Evolutionary conservation across 2,113 vertebrate species (phyloP).

Genomic region (Gobio gobio): DNA sequence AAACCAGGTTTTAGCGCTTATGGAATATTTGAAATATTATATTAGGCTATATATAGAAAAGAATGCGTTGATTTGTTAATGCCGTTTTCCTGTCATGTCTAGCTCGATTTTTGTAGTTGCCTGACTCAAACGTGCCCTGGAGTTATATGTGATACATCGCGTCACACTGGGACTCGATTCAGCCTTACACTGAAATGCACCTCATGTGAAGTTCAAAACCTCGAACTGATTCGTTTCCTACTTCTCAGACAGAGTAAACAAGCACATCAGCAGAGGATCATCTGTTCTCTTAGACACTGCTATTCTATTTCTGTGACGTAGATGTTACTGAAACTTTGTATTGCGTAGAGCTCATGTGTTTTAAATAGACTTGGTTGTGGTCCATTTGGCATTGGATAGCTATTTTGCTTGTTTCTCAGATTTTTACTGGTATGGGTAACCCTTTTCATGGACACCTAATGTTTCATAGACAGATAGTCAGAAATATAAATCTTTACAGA

Average conservation of each 20-base stretch:
- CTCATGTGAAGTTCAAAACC: background rate
- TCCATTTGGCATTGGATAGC: background rate
- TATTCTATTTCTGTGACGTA: constrained; percentile 45
- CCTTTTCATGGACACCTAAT: background rate
- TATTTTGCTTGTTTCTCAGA: background rate
- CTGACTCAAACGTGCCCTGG: background rate
- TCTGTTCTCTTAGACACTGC: constrained; percentile 28
- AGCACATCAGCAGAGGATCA: constrained; percentile 33
- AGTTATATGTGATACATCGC: background rate
- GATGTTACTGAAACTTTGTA: background rate
- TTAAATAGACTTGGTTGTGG: constrained; percentile 15
- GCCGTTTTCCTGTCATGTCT: background rate
- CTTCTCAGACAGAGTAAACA: constrained; percentile 15
- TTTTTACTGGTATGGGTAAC: background rate
- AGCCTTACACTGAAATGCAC: background rate
- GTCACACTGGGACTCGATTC: background rate
- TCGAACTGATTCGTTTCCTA: background rate
- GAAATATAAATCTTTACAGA: background rate
- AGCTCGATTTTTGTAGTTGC: background rate
- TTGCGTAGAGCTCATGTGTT: background rate
- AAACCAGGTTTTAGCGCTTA: background rate
- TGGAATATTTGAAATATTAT: background rate
- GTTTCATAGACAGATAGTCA: too few species aligned
- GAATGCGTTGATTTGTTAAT: background rate
- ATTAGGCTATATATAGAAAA: background rate